Evolutionary conservation across 2,113 vertebrate species (phyloP), one percentile per base, ranked within the genome.

Genomic region (Psophia crepitans): DNA sequence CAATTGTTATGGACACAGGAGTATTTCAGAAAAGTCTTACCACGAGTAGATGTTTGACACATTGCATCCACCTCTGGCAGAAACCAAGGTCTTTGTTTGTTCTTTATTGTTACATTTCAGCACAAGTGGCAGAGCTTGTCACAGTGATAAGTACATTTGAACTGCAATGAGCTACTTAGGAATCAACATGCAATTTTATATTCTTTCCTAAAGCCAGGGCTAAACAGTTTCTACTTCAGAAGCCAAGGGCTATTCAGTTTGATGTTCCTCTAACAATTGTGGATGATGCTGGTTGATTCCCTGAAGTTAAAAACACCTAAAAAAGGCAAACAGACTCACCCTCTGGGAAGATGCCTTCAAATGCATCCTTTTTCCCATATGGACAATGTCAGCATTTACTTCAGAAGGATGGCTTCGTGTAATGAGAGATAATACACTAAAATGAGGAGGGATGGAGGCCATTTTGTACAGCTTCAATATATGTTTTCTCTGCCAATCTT

Each of bases 121-220:
- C 22, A 65, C 3, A 4, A 95, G 46, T 73, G 56, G 48, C 68
- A 96, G 86, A 97, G 79, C 54, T 92, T 90, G 65, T 89, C 73
- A 81, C 57, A 80, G 90, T 74, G 78, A 69, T 91, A 95, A 96
- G 90, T 90, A 87, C 48, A 57, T 96, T 84, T 93, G 79, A 96
- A 93, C 54, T 61, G 56, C 88, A 87, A 88, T 63, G 35, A 94
- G 37, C 66, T 96, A 60, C 84, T 93, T 90, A 91, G 58, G 51
- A 95, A 85, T 87, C 49, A 94, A 74, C 88, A 90, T 64, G 13
- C 2, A 1, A 89, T 81, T 90, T 84, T 71, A 84, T 71, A 81
- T 39, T 87, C 73, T 61, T 89, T 76, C 14, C 69, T 89, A 79
- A 90, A 92, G 53, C 65, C 44, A 23, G 21, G 65, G 37, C 86